Evolutionary conservation across 2,113 vertebrate species (phyloP).

Genomic region (Apodemus sylvaticus): DNA sequence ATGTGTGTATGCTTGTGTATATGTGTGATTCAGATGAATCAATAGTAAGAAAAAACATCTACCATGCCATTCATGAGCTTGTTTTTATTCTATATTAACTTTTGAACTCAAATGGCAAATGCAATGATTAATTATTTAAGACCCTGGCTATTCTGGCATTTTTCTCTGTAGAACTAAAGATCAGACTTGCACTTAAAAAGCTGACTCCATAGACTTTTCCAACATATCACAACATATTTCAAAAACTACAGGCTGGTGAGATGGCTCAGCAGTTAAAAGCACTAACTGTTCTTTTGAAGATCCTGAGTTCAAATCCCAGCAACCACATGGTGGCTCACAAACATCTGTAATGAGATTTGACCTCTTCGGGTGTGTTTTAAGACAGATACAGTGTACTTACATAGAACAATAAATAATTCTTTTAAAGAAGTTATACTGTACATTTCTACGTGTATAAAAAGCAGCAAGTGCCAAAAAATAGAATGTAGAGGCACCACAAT

Average conservation of each 20-base stretch:
- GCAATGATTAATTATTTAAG: constrained; percentile 17
- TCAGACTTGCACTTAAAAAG: neutral
- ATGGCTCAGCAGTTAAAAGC: no score
- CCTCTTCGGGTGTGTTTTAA: no score
- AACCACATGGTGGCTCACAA: no score
- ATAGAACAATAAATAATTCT: no score
- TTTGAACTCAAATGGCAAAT: neutral
- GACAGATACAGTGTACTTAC: no score
- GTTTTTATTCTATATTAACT: neutral
- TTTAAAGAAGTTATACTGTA: neutral
- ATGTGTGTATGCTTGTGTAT: no score
- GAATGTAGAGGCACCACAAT: rapidly evolving
- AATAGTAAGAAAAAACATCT: neutral
- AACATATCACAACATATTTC: neutral
- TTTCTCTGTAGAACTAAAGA: neutral
- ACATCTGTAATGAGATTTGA: no score
- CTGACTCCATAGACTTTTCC: no score
- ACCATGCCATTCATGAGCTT: neutral
- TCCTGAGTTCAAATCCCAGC: no score
- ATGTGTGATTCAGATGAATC: neutral
- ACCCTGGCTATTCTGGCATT: neutral
- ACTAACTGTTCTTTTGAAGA: no score
- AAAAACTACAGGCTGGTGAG: neutral
- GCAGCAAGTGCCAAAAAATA: neutral
- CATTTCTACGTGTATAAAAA: neutral